A percentile compares a stretch with the other conserved stretches of the same genome.
Conservation (phyloP, 2,113 vertebrate genomes). For the rat (Rattus norvegicus) region GRCr8 NC_086022.1:146618501-146619000, state of each 20-base stretch:
- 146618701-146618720: background rate
- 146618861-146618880: conserved; percentile 28
- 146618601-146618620: background rate
- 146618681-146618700: background rate
- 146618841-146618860: background rate
- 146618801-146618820: background rate
- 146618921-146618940: conserved; percentile 5
- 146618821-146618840: background rate
- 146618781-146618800: background rate
- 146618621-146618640: background rate
- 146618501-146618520: background rate
- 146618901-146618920: conserved; percentile 27
- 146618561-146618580: background rate
- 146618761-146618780: background rate
- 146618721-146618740: background rate
- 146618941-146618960: background rate
- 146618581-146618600: background rate
- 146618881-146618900: conserved; percentile 15
- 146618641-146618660: background rate
- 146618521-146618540: background rate
- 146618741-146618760: background rate
- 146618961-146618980: conserved; percentile 7
- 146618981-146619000: background rate
- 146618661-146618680: background rate
- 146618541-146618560: background rate